These are phyloP conservation scores for Eumerus sabulonum DNA, from an alignment of 2,888 invertebrate genomes.

Conservation along the genomic window DNA sequence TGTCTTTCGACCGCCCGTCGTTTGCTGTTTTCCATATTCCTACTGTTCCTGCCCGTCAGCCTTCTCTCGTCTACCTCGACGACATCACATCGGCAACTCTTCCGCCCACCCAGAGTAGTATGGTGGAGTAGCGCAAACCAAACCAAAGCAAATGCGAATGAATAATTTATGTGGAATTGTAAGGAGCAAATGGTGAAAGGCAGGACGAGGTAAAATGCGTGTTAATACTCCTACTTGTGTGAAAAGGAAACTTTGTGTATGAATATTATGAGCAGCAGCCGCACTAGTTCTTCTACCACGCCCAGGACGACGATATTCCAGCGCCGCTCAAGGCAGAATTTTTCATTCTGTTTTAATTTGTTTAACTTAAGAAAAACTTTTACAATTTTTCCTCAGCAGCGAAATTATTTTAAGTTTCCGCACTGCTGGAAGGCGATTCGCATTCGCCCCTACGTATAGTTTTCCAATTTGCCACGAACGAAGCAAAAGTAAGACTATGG, in stretches of 20 bases:
- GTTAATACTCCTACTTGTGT: conserved; percentile 57
- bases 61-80: too few species aligned
- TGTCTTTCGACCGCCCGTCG: too few species aligned
- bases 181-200: conserved; percentile 37
- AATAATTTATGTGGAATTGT: conserved; percentile 66
- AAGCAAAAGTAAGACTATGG: too few species aligned
- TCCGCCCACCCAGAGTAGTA: background rate
- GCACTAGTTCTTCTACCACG: too few species aligned
- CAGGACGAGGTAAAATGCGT: conserved; percentile 50
- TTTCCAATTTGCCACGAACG: background rate
- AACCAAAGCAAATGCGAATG: conserved; percentile 55
- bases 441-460: conserved; percentile 3
- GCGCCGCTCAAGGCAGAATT: conserved; percentile 5
- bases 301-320: too few species aligned
- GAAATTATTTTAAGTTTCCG: conserved; percentile 50
- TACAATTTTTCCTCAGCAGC: conserved; percentile 22
- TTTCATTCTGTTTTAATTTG: conserved; percentile 54
- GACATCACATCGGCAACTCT: conserved; percentile 52
- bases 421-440: conserved; percentile 21
- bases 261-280: conserved; percentile 23
- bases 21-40: background rate
- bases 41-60: conserved; percentile 2
- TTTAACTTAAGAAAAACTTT: conserved; percentile 46
- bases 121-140: too few species aligned
- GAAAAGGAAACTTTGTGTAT: conserved; percentile 50